Conservation (phyloP, 2,797 vertebrate species). For the Toxotes lorentzi region DNA sequence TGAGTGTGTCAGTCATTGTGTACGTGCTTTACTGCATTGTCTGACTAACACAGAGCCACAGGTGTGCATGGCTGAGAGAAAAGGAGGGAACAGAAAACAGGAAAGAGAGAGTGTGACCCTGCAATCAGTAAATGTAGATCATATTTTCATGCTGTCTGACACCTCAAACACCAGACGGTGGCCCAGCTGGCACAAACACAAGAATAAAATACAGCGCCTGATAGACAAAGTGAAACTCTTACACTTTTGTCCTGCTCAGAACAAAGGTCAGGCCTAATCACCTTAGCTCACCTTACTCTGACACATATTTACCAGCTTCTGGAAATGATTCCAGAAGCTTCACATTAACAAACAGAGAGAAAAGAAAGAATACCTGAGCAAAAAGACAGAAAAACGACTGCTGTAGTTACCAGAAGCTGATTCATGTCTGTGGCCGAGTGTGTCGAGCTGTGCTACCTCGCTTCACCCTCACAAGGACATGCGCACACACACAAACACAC, state of each 20-base stretch:
- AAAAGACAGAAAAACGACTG: background rate
- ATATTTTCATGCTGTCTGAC: background rate
- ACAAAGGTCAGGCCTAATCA: slow-evolving; percentile 21
- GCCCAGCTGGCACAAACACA: background rate
- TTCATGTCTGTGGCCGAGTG: slow-evolving; percentile 70
- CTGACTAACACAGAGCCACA: background rate
- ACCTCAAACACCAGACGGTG: background rate
- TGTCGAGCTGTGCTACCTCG: slow-evolving; percentile 46
- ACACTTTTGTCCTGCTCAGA: background rate
- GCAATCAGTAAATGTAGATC: slow-evolving; percentile 7
- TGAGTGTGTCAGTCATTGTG: background rate
- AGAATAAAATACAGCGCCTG: background rate
- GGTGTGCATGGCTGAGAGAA: background rate
- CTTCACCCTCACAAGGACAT: slow-evolving; percentile 69
- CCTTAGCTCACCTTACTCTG: background rate
- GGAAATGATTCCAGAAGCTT: background rate
- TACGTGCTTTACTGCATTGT: slow-evolving; percentile 8
- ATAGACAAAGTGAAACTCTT: background rate
- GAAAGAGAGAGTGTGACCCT: background rate
- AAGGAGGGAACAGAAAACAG: background rate
- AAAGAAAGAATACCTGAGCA: background rate
- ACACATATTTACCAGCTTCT: background rate
- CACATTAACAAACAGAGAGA: background rate
- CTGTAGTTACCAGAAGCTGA: slow-evolving; percentile 76
- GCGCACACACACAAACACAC: slow-evolving; percentile 1